Evolutionary conservation across 2,888 invertebrate species (phyloP), one percentile per base, ranked within the genome.

Genomic region (Scelioninae gen. 2): DNA sequence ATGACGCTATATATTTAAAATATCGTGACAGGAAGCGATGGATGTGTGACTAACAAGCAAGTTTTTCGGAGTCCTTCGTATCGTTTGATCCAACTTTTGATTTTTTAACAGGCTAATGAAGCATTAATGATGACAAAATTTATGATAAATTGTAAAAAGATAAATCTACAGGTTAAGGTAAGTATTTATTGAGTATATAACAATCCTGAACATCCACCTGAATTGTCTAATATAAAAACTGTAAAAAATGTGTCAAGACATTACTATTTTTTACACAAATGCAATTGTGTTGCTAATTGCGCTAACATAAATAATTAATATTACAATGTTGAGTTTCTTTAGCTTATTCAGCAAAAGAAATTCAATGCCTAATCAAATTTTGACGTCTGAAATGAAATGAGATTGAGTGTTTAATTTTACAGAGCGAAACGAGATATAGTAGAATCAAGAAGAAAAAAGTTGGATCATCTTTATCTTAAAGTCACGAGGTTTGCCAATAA

Each of bases 11-110:
- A 31, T 45, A 45, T 37, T 7, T 48, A 18, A 31, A 58, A 16
- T 58, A 46, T 39, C 11, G 7, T 64, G 64, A 52, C 39, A 46
- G 71, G 71, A 71, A 71, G 64, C 71, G 58, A 71, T 70, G 70
- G 70, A 57, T 71, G 64, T 64, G 64, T 64, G 18, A 57, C 37
- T 37, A 71, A 60, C 31, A 58, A 64, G 58, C 60, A 71, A 72
- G 55, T 43, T n/a, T n/a, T 52, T 67, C 46, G 16, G 6, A 22
- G 15, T 37, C 31, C 52, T 35, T 43, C 11, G 37, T 22, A 55
- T 31, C 46, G 48, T 53, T 5, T 50, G 50, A 63, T 53, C 65
- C 60, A 71, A 71, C 58, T 28, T 57, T 39, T 37, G 15, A 6
- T 58, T 57, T 19, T 10, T 41, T 10, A 33, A 22, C 11, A 35